phyloP scores from a whole-genome alignment of 1,140 invertebrate species.

The Medauroidea extradentata region DNA sequence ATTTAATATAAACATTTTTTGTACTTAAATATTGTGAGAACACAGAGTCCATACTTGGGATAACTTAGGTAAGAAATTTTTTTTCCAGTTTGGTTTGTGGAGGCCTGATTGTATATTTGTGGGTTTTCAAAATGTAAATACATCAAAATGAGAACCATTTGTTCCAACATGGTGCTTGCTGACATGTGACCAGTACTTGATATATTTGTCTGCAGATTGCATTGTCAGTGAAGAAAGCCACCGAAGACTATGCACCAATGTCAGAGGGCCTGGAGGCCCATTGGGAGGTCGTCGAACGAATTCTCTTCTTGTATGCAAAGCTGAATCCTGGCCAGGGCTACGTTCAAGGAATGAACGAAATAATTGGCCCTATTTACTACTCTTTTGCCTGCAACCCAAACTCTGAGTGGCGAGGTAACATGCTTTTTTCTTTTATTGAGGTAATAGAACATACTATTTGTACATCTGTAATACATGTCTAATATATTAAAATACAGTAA shows the following conservation, averaged over 20 bases:
- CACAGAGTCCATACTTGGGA: too few species aligned
- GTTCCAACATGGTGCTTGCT: neutral
- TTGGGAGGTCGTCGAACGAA: constrained; percentile 96
- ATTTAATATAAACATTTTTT: too few species aligned
- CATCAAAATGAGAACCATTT: neutral
- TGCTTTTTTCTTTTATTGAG: neutral
- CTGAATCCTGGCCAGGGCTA: constrained; percentile 97
- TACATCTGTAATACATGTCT: too few species aligned
- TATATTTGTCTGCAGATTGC: constrained; percentile 47
- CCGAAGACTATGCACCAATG: constrained; percentile 75
- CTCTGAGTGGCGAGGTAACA: constrained; percentile 68
- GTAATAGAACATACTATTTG: too few species aligned
- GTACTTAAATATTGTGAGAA: too few species aligned
- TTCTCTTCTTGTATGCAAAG: constrained; percentile 96
- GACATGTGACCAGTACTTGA: neutral
- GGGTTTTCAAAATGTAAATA: neutral
- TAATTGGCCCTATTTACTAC: constrained; percentile 97
- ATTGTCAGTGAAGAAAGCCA: constrained; percentile 58
- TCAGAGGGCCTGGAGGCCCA: constrained; percentile 81
- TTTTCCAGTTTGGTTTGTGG: too few species aligned
- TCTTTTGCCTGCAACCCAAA: constrained; percentile 90
- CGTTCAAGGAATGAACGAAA: constrained; percentile 99
- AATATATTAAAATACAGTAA: too few species aligned
- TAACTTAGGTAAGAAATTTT: too few species aligned
- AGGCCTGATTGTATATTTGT: neutral